phyloP scores from a whole-genome alignment of 1,140 invertebrate species.

The Plectrocnemia conspersa region DNA sequence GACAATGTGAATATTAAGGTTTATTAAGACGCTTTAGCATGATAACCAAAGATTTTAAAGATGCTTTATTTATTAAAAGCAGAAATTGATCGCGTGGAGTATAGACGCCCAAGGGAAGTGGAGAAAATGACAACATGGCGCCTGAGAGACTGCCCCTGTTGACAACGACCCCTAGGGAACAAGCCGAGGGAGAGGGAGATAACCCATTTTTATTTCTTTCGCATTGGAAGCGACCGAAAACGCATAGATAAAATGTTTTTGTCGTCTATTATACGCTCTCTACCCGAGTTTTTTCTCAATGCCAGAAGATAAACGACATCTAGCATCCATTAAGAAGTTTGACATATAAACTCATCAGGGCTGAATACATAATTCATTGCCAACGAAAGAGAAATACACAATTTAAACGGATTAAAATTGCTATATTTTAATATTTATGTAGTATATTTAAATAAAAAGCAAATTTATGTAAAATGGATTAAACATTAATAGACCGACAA shows the following conservation, averaged over 20 bases:
- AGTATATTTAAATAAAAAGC: neutral
- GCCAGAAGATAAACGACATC: slow-evolving; percentile 15
- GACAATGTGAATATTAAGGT: too few relatives aligned
- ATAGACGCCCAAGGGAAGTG: slow-evolving; percentile 11
- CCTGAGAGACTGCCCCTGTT: slow-evolving; percentile 25
- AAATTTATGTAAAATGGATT: too few relatives aligned
- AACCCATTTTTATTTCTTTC: slow-evolving; percentile 8
- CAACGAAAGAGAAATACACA: neutral
- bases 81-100: slow-evolving; percentile 1
- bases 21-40: too few relatives aligned
- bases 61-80: too few relatives aligned
- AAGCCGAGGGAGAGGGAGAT: neutral
- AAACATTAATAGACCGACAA: too few relatives aligned
- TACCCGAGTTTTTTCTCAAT: too few relatives aligned
- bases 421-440: neutral
- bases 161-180: slow-evolving; percentile 15
- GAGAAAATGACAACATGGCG: slow-evolving; percentile 28
- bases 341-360: slow-evolving; percentile 1
- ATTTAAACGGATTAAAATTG: neutral
- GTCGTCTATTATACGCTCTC: slow-evolving; percentile 15
- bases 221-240: slow-evolving; percentile 10
- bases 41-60: too few relatives aligned
- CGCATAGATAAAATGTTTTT: slow-evolving; percentile 23
- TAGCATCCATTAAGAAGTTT: slow-evolving; percentile 11
- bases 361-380: neutral